Evolutionary conservation across 2,888 invertebrate genomes (phyloP).

Genomic region (Leucania comma): DNA sequence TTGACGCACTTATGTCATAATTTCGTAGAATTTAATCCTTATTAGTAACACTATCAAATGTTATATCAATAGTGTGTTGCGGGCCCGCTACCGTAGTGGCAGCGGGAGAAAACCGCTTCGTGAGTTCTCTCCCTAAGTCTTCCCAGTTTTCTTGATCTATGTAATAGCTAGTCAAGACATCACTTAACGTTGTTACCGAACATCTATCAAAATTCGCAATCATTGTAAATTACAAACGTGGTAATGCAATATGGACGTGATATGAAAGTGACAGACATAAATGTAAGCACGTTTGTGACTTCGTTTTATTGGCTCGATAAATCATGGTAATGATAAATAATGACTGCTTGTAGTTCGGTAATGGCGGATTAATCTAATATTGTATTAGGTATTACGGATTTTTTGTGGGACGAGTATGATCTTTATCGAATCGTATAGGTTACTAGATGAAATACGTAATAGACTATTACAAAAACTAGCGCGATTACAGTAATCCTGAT

Average conservation of each 20-base stretch:
- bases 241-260: background rate
- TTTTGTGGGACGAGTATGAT: conserved; percentile 2
- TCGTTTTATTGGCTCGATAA: conserved; percentile 36
- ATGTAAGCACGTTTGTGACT: conserved; percentile 11
- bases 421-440: background rate
- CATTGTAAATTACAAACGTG: conserved; percentile 44
- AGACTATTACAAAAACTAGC: no score
- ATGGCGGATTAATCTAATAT: conserved; percentile 4
- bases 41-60: no score
- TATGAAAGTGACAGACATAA: conserved; percentile 41
- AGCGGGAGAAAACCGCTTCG: no score
- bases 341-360: conserved; percentile 8
- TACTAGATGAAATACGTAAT: no score
- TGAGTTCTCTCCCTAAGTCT: no score
- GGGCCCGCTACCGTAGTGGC: no score
- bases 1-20: no score
- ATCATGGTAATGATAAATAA: conserved; percentile 44
- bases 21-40: no score
- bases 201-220: conserved; percentile 41
- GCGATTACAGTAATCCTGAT: no score
- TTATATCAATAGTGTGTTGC: no score
- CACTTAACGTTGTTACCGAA: conserved; percentile 25
- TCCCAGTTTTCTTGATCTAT: no score
- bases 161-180: no score
- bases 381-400: background rate